Conservation (phyloP, 1,140 invertebrate genomes). For the Grapholita molesta region DNA sequence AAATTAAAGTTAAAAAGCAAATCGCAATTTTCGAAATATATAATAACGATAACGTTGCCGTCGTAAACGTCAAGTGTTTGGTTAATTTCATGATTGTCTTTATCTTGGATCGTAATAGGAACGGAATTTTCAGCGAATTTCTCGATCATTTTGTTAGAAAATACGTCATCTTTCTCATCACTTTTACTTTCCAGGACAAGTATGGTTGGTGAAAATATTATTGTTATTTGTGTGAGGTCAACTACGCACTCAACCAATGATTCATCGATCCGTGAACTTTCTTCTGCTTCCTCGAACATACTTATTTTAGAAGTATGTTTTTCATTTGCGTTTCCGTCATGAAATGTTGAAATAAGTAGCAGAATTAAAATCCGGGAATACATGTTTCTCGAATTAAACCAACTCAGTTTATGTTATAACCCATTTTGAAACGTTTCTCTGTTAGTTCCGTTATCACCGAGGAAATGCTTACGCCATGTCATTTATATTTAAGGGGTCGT, state of each 20-base stretch:
- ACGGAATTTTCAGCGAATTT: background rate
- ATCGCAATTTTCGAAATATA: constrained; percentile 31
- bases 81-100: background rate
- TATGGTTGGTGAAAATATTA: background rate
- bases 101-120: background rate
- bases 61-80: constrained; percentile 16
- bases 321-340: background rate
- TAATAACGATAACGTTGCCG: constrained; percentile 28
- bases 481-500: background rate
- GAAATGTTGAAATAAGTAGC: background rate
- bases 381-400: background rate
- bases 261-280: background rate
- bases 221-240: background rate
- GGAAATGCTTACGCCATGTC: background rate
- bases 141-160: background rate
- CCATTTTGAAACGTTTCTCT: background rate
- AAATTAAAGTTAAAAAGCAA: constrained; percentile 21
- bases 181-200: background rate
- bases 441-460: background rate
- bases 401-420: background rate
- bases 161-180: background rate
- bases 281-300: background rate
- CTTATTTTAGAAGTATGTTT: background rate
- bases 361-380: background rate
- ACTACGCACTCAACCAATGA: background rate